phyloP scores from a whole-genome alignment of 2,888 invertebrate genomes.

The Noctuana brunneofusca region DNA sequence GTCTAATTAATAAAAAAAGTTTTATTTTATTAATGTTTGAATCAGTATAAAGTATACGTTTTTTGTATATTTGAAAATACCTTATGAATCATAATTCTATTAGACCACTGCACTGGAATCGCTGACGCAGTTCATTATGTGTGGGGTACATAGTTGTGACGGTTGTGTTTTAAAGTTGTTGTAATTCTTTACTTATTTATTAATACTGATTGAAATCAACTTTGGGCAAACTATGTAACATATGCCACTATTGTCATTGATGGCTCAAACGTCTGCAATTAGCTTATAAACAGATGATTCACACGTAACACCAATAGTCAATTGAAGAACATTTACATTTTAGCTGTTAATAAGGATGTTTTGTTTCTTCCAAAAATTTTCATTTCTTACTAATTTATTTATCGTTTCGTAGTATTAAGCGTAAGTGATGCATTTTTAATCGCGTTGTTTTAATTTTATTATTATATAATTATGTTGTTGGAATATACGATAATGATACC shows the following conservation, averaged over 20 bases:
- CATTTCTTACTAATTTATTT: constrained; percentile 26
- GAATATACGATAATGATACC: constrained; percentile 43
- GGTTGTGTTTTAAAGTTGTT: constrained; percentile 1
- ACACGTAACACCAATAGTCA: constrained; percentile 56
- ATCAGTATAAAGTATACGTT: neutral
- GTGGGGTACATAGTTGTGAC: constrained; percentile 11
- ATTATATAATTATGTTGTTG: constrained; percentile 50
- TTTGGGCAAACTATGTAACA: neutral
- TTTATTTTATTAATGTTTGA: neutral
- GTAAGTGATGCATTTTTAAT: constrained; percentile 48
- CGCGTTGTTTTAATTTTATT: constrained; percentile 39
- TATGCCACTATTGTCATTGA: neutral
- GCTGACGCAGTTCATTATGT: neutral
- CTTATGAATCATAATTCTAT: neutral
- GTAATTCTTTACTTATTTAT: constrained; percentile 12
- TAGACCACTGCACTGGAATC: constrained; percentile 1
- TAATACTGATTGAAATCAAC: neutral
- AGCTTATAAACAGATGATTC: constrained; percentile 47
- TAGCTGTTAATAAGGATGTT: neutral
- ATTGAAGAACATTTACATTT: constrained; percentile 38
- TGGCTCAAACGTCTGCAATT: constrained; percentile 5
- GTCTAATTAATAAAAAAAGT: neutral
- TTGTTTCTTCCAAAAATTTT: constrained; percentile 20
- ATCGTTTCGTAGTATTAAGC: constrained; percentile 47
- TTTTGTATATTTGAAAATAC: too few relatives aligned